phyloP scores from a whole-genome alignment of 2,113 vertebrate genomes.

The Melanerpes formicivorus region DNA sequence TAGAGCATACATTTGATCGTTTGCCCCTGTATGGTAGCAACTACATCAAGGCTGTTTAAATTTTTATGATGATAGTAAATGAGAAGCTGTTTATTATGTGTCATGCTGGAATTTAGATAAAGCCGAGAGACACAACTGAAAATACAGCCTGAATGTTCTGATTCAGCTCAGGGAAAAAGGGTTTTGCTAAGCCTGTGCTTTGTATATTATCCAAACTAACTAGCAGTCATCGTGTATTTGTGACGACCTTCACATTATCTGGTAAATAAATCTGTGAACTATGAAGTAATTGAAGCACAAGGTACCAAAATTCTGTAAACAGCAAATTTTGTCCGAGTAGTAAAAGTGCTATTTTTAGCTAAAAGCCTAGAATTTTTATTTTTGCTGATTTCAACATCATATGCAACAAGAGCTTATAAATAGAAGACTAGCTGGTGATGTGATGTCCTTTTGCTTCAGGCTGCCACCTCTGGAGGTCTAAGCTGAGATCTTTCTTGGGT shows the following conservation, averaged over 20 bases:
- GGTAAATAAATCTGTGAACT: neutral
- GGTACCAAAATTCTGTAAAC: neutral
- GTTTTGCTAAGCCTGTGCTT: neutral
- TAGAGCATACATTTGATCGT: conserved; percentile 50
- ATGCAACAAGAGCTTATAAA: conserved; percentile 30
- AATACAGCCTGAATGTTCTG: conserved; percentile 14
- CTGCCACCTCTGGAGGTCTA: conserved; percentile 23
- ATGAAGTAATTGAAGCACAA: neutral
- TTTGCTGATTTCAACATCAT: neutral
- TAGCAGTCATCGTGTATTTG: neutral
- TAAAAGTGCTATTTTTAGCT: neutral
- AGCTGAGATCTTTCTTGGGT: neutral
- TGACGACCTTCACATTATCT: neutral
- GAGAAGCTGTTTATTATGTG: conserved; percentile 74
- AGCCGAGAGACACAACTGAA: conserved; percentile 45
- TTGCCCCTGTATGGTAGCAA: conserved; percentile 47
- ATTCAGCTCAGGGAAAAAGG: conserved; percentile 9
- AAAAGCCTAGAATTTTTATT: neutral
- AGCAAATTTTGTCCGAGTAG: neutral
- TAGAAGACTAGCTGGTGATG: neutral
- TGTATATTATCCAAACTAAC: conserved; percentile 17
- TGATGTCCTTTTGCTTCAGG: neutral
- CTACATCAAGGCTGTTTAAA: conserved; percentile 71
- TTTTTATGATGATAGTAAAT: conserved; percentile 71
- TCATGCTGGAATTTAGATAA: conserved; percentile 68